Percentiles rank a stretch among this genome's conserved stretches.
These are phyloP conservation scores for Brachymystax lenok DNA, from an alignment of 2,797 vertebrate genomes.

Conservation along the genomic window DNA sequence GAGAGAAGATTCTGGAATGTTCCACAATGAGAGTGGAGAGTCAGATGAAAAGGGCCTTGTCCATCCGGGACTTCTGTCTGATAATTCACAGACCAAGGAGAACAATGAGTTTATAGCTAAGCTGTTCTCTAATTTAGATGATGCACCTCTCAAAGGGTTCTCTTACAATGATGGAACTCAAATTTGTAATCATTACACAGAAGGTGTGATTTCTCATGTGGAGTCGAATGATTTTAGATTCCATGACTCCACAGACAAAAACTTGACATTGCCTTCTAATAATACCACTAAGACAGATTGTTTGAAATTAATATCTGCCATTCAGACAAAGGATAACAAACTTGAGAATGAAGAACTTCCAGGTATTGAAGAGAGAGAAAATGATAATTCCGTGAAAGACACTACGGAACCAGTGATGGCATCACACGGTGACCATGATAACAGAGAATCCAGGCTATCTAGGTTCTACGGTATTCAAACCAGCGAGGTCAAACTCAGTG, in stretches of 20 bases:
- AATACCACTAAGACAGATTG: slow-evolving; percentile 50
- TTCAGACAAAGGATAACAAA: slow-evolving; percentile 43
- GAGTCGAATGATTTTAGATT: slow-evolving; percentile 60
- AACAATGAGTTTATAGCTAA: slow-evolving; percentile 70
- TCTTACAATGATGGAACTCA: slow-evolving; percentile 47
- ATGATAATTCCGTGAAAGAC: slow-evolving; percentile 44
- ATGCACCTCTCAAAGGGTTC: slow-evolving; percentile 66
- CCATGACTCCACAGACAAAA: slow-evolving; percentile 51
- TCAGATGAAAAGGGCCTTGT: slow-evolving; percentile 7
- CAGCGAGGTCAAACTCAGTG: slow-evolving; percentile 33
- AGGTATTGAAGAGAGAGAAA: slow-evolving; percentile 35
- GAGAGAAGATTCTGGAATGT: slow-evolving; percentile 66
- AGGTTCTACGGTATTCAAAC: slow-evolving; percentile 56
- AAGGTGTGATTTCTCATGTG: slow-evolving; percentile 58
- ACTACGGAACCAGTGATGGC: slow-evolving; percentile 33
- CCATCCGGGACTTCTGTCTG: slow-evolving; percentile 39
- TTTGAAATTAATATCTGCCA: slow-evolving; percentile 48
- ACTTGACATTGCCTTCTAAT: slow-evolving; percentile 53
- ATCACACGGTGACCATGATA: slow-evolving; percentile 39
- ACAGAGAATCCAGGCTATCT: slow-evolving; percentile 61
- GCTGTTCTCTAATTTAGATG: slow-evolving; percentile 72
- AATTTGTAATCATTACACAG: slow-evolving; percentile 59
- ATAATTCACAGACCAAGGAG: slow-evolving; percentile 59
- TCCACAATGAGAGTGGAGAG: slow-evolving; percentile 50
- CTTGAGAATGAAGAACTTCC: slow-evolving; percentile 47